Evolutionary conservation across 2,113 vertebrate species (phyloP), one percentile per base, ranked within the genome.

Genomic region (Brienomyrus brachyistius): DNA sequence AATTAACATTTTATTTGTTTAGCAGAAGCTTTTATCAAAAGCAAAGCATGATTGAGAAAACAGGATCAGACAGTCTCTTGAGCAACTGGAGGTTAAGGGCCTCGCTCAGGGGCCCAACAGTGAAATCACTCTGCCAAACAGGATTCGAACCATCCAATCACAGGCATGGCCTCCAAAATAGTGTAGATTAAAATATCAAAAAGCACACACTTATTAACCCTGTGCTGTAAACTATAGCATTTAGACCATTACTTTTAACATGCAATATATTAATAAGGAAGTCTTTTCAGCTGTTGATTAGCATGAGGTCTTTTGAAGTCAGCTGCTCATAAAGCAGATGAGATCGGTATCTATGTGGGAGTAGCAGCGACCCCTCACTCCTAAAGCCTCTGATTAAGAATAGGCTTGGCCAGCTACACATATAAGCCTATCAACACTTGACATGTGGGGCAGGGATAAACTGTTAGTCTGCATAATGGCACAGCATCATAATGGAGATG

Each of bases 401-500:
- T 43, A 84, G 82, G 82, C 82, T 84, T 45, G 82, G 82, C 40
- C 82, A 84, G 45, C 82, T 84, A 84, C 45, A n/a, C 35, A 84
- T 84, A 84, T 84, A 48, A 84, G 40, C 82, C 82, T 84, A 84
- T 84, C 82, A 84, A 48, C 82, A 84, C 82, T 84, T 48, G 82
- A 48, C 82, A 48, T 84, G 82, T 84, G 82, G 82, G 45, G 21
- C 82, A 47, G 82, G 45, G 82, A 84, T 84, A 48, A 84, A 48
- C 43, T 48, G 43, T 84, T 47, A 84, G 45, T 48, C 82, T 84
- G 82, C 82, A 48, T 23, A 84, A 48, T 84, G 82, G 82, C 74
- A 80, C 74, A 19, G 74, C 82, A 48, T 84, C 45, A 47, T 21
- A 45, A 48, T 48, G 82, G 82, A 45, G 9, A 84, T 23, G n/a